Evolutionary conservation across 2,888 invertebrate genomes (phyloP).

Genomic region (Julus scanicus): DNA sequence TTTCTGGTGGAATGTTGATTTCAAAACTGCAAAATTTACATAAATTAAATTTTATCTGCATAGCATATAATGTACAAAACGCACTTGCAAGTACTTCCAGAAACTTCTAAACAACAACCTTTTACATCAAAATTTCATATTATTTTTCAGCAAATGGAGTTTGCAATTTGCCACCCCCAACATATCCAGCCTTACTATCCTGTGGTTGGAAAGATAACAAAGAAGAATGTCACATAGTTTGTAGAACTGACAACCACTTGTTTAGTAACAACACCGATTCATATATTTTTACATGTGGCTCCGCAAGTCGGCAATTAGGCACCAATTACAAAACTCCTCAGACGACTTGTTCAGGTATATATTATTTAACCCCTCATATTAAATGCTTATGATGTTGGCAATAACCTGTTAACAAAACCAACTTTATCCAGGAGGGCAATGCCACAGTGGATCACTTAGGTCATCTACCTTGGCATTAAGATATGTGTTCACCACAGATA

Average conservation of each 20-base stretch:
- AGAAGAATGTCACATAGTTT: constrained; percentile 28
- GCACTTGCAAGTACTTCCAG: not conserved
- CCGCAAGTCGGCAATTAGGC: not conserved
- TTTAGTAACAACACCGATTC: constrained; percentile 16
- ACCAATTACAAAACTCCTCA: not conserved
- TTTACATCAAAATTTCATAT: no score
- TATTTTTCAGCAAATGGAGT: constrained; percentile 49
- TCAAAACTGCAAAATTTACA: no score
- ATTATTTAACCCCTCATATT: not conserved
- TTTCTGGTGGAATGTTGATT: no score
- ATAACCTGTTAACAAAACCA: no score
- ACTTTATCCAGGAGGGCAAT: not conserved
- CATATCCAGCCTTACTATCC: not conserved
- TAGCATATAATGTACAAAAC: no score
- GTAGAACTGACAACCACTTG: constrained; percentile 36
- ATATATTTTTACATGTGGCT: constrained; percentile 41
- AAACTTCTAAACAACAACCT: not conserved
- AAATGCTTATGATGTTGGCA: not conserved
- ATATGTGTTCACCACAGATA: constrained; percentile 34
- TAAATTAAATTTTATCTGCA: no score
- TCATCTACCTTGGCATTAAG: not conserved
- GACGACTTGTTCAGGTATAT: constrained; percentile 6
- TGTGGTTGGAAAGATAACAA: constrained; percentile 16
- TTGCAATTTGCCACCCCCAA: constrained; percentile 37
- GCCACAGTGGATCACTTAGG: not conserved